A percentile compares a stretch with the other conserved stretches of the same genome.
These are phyloP conservation scores for Galemys pyrenaicus DNA, from an alignment of 2,113 vertebrate species.

Conservation along the genomic window DNA sequence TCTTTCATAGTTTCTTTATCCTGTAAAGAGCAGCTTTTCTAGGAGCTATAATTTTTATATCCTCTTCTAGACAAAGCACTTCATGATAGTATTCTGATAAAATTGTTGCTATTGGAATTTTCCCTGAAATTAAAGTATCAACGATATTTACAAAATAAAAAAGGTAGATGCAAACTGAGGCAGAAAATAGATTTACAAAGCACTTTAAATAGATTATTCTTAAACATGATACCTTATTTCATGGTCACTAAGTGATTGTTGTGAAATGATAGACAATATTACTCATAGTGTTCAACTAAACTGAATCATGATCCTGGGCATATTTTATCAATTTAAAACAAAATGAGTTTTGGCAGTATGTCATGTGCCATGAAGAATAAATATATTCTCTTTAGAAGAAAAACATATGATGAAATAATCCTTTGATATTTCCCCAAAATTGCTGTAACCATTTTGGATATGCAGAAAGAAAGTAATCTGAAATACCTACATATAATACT, in stretches of 20 bases:
- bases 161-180: background rate
- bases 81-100: background rate
- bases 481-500: background rate
- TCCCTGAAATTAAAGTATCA: background rate
- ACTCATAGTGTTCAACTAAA: constrained; percentile 31
- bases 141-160: background rate
- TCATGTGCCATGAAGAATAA: constrained; percentile 40
- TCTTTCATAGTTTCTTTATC: background rate
- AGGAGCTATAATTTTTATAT: background rate
- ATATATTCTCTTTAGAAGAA: background rate
- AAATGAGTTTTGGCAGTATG: constrained; percentile 16
- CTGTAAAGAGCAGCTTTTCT: background rate
- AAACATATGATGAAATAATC: constrained; percentile 7
- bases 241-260: background rate
- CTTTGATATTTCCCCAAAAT: constrained; percentile 15
- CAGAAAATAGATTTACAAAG: background rate
- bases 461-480: background rate
- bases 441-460: background rate
- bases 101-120: background rate
- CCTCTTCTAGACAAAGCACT: background rate
- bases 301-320: background rate
- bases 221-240: background rate
- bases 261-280: background rate
- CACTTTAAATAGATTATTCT: constrained; percentile 21
- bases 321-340: constrained; percentile 57